These are phyloP conservation scores for Stichodactyla mertensii DNA, from an alignment of 64 coral and sea anemone genomes.

Conservation along the genomic window DNA sequence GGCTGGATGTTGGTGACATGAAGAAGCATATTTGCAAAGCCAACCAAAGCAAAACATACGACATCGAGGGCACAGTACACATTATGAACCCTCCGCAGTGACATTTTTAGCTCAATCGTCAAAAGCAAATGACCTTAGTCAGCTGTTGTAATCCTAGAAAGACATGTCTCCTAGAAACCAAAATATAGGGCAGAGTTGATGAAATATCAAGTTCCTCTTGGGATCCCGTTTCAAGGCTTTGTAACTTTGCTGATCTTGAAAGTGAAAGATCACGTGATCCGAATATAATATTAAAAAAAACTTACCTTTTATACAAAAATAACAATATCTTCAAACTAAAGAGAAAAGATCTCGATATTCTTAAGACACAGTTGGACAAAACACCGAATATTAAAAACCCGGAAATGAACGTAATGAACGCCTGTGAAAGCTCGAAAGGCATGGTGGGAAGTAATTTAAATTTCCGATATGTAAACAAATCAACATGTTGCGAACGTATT, in stretches of 20 bases:
- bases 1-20: slow-evolving; percentile 35
- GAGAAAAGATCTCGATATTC: neutral
- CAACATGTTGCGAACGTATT: neutral
- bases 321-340: neutral
- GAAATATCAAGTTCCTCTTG: too few relatives aligned
- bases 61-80: slow-evolving; percentile 31
- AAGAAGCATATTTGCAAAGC: slow-evolving; percentile 44
- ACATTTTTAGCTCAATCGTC: neutral
- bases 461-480: neutral
- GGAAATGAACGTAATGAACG: neutral
- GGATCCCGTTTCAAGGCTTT: too few relatives aligned
- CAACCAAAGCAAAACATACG: slow-evolving; percentile 41
- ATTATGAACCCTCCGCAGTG: neutral
- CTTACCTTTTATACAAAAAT: neutral
- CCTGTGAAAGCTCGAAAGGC: neutral
- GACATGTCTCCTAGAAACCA: neutral
- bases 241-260: neutral
- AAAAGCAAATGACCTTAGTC: neutral
- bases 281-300: neutral
- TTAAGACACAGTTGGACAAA: neutral
- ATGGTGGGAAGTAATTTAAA: neutral
- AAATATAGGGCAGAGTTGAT: too few relatives aligned
- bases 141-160: neutral
- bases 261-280: neutral
- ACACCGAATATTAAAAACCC: neutral